Base-by-base conservation (phyloP, 2,888 invertebrate species). In the Spicauda simplicius region DNA sequence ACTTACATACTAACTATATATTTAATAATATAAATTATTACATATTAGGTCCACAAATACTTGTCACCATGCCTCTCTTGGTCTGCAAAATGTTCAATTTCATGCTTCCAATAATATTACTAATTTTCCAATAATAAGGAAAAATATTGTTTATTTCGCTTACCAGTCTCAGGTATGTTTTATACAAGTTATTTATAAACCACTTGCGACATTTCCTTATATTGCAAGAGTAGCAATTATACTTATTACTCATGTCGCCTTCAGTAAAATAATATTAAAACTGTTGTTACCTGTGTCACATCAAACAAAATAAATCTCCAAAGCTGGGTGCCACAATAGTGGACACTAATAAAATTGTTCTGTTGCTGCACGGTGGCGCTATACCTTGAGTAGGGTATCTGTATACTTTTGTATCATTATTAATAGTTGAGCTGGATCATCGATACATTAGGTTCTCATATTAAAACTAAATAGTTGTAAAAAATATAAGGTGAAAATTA, bases 281-380 rank as follows among this genome's bases (percentile, higher is more conserved):
- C 59, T 73, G 70, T 71, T 78, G 67, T 79, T 79, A 79, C 78
- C 78, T 79, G 77, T 68, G 69, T 72, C 68, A 73, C 67, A 70
- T 72, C 74, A 68, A 71, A 54, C 69, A 69, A 71, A 71, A 71
- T 64, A 70, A 68, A 73, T 72, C 74, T 79, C 73, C 78, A 70
- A 70, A 70, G 64, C 72, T 63, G 63, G 57, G 56, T 56, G 57
- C 57, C 64, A 64, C 50, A 52, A 57, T 41, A 33, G 50, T 52
- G 16, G 59, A 59, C 48, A 12, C 20, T 50, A 41, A 20, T 64
- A 37, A 52, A 37, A 64, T 41, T 25, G 25, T 25, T n/a, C n/a
- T 20, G 50, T 64, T 37, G 48, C 64, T 64, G 64, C 57, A 20
- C 56, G 48, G n/a, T 56, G 33, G 14, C n/a, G 33, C n/a, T 48